Percentiles rank a stretch among this genome's conserved stretches.
These are phyloP conservation scores for Pteropus alecto DNA, from an alignment of 2,113 vertebrate species.

Conservation along the genomic window DNA sequence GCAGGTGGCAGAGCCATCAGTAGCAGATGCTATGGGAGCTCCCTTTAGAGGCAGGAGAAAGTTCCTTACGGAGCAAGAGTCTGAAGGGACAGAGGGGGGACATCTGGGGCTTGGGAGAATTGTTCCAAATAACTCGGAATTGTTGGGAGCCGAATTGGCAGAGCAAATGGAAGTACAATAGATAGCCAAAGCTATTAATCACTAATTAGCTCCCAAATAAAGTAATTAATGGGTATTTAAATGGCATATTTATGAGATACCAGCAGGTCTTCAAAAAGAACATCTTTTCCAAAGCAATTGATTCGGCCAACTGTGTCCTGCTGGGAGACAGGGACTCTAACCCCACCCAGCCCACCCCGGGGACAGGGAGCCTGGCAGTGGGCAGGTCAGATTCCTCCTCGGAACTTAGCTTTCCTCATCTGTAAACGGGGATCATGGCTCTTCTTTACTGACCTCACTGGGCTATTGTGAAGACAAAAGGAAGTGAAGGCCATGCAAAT, in stretches of 20 bases:
- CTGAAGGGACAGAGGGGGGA: slow-evolving; percentile 2
- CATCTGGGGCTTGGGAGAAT: slow-evolving; percentile 46
- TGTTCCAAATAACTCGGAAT: slow-evolving; percentile 55
- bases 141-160: slow-evolving; percentile 54
- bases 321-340: not conserved
- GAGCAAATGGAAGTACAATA: slow-evolving; percentile 66
- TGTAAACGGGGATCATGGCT: not conserved
- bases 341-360: fast-evolving
- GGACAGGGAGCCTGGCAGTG: fast-evolving
- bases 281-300: slow-evolving; percentile 34
- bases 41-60: not conserved
- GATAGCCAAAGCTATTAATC: slow-evolving; percentile 73
- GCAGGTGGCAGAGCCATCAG: not conserved
- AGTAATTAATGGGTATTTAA: slow-evolving; percentile 64
- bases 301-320: not conserved
- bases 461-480: not conserved
- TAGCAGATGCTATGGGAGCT: not conserved
- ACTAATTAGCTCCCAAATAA: slow-evolving; percentile 74
- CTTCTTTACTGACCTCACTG: not conserved
- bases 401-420: not conserved
- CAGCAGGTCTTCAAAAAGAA: slow-evolving; percentile 65
- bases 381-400: not conserved
- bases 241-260: slow-evolving; percentile 54
- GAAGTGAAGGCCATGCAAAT: not conserved
- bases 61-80: not conserved